Conservation (phyloP, 1,140 invertebrate genomes). For the Brachionus asplanchnoidis region DNA sequence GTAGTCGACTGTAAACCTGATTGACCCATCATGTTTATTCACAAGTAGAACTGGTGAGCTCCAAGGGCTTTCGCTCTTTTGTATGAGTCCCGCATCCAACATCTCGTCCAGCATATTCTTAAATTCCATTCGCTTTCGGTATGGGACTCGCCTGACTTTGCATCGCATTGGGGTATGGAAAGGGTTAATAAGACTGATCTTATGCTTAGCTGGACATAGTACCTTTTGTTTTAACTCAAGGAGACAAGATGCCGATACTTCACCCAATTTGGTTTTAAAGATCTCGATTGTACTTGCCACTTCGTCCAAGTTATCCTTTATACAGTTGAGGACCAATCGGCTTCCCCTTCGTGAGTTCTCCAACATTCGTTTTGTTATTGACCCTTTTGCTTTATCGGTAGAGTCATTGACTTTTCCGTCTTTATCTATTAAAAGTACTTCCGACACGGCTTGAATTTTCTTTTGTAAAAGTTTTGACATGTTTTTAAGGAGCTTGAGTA, state of each 20-base stretch:
- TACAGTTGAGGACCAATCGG: neutral
- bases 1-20: neutral
- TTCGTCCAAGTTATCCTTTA: neutral
- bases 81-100: conserved; percentile 41
- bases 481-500: no score
- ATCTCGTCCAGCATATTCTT: neutral
- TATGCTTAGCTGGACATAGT: neutral
- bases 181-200: neutral
- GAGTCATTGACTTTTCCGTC: no score
- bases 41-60: neutral
- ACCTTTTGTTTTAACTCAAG: neutral
- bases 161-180: neutral
- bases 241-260: neutral
- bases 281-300: neutral
- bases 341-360: neutral
- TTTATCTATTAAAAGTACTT: no score
- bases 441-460: no score
- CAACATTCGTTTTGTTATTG: no score
- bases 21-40: neutral
- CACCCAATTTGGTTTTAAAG: neutral
- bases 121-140: neutral
- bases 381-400: no score
- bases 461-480: no score
- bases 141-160: neutral
- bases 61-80: neutral